Evolutionary conservation across 2,888 invertebrate species (phyloP), one percentile per base, ranked within the genome.

Genomic region (Hartigia nigra): DNA sequence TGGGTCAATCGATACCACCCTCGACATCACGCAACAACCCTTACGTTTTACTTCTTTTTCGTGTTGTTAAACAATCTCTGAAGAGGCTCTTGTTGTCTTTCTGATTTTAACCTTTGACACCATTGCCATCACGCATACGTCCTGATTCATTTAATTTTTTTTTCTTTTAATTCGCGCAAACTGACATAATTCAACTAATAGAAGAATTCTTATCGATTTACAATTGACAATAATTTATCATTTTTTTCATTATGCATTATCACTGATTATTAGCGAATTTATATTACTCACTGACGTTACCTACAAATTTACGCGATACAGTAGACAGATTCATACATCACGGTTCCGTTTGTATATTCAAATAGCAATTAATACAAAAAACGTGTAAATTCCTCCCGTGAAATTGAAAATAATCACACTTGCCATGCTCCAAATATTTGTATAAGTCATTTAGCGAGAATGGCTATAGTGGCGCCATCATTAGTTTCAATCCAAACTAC

Each of bases 1-100:
- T 78, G 39, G 84, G 83, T 83, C 83, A 79, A 79, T 84, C 84
- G 70, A 85, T 84, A 81, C 14, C 74, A 76, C 23, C 31, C 72
- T 34, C 72, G 12, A 34, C 72, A 72, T 72, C 72, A 72, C 72
- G 72, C 72, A 34, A 31, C 72, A 32, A 12, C 72, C 72, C 32
- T 72, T 72, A 5, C 55, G 9, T 55, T 23, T 55, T 55, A 5
- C 9, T 55, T 55, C 55, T 55, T 23, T 23, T 55, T 55, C 55
- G 14, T 55, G 23, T 23, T 55, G 9, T 55, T 23, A 55, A 55
- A 1, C 23, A 23, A 2, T 55, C 23, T 23, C 5, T 2, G 9
- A 0, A 55, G 23, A 2, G 55, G 9, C 55, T 55, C 14, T 23
- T 55, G 55, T 14, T 55, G 23, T 55, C 23, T 23, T 23, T 55